Evolutionary conservation across 2,888 invertebrate genomes (phyloP), one percentile per base, ranked within the genome.

Genomic region (Adelognathus sp.): DNA sequence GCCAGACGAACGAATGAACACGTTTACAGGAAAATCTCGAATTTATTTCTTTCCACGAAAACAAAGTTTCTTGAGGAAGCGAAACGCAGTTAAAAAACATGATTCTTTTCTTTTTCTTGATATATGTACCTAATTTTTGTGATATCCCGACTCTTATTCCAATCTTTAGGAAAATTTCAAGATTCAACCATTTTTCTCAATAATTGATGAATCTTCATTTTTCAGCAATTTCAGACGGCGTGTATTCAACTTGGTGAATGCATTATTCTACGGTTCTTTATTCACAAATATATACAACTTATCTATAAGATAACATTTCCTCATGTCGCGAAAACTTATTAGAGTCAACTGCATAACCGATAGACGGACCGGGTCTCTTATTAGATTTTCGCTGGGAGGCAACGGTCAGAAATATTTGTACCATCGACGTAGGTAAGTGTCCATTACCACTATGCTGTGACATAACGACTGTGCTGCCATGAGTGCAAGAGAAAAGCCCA

Each of bases 261-360:
- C 46, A 27, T 21, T 27, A 58, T 29, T 64, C 9, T 44, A 46
- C 18, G 3, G 39, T 18, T 61, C 46, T 63, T 54, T 52, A 54
- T 46, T 54, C 52, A 60, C 41, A 72, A 67, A 46, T 72, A 71
- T 76, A 39, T 76, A 76, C 71, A 76, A 72, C 46, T 64, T 70
- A 54, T 41, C 18, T 58, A 21, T 66, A 72, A 44, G 18, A 66
- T 31, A 50, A 46, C 33, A 7, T 70, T 24, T 18, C 31, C 18
- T 36, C 29, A 16, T 64, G 1, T 1, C 9, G 27, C 31, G 27
- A 18, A 24, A 60, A 27, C 5, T 33, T 11, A 11, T 2, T 33
- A 33, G 5, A 7, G 7, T 33, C 33, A 11, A 33, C 33, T 3
- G 33, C 5, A 2, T 11, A 33, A 9, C 33, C 5, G 9, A 5